A percentile compares a stretch with the other conserved stretches of the same genome.
phyloP scores from a whole-genome alignment of 2,888 invertebrate genomes.

The Bursaphelenchus okinawaensis region DNA sequence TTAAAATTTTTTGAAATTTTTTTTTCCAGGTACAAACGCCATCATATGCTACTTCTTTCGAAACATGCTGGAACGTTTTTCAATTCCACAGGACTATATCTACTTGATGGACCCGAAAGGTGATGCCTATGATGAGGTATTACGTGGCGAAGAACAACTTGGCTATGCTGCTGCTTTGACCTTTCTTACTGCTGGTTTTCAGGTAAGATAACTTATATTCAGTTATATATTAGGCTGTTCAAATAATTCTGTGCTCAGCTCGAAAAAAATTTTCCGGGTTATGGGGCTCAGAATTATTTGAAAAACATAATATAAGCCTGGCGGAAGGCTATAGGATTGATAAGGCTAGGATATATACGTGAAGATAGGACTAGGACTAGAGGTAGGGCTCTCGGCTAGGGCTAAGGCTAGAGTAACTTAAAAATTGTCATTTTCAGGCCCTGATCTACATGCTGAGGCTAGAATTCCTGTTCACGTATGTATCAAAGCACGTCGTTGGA shows the following conservation, averaged over 20 bases:
- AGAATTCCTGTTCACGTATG: constrained; percentile 30
- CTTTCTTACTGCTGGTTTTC: constrained; percentile 26
- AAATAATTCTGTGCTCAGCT: too few relatives aligned
- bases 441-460: constrained; percentile 27
- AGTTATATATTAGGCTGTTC: too few relatives aligned
- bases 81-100: constrained; percentile 22
- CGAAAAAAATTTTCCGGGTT: too few relatives aligned
- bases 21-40: constrained; percentile 28
- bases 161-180: constrained; percentile 27
- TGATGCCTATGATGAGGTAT: background rate
- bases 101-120: constrained; percentile 19
- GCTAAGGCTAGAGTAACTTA: too few relatives aligned
- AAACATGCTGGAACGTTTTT: constrained; percentile 26
- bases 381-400: too few relatives aligned
- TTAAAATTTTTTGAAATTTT: constrained; percentile 12
- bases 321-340: too few relatives aligned
- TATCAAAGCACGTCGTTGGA: constrained; percentile 28
- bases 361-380: too few relatives aligned
- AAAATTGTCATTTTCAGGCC: constrained; percentile 18
- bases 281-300: too few relatives aligned
- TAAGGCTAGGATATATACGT: too few relatives aligned
- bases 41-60: constrained; percentile 33
- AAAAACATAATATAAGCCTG: too few relatives aligned
- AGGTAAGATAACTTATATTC: constrained; percentile 15
- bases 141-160: constrained; percentile 16